Percentiles rank a stretch among this genome's conserved stretches.
phyloP scores from a whole-genome alignment of 2,888 invertebrate species.

The Amphiduros pacificus region DNA sequence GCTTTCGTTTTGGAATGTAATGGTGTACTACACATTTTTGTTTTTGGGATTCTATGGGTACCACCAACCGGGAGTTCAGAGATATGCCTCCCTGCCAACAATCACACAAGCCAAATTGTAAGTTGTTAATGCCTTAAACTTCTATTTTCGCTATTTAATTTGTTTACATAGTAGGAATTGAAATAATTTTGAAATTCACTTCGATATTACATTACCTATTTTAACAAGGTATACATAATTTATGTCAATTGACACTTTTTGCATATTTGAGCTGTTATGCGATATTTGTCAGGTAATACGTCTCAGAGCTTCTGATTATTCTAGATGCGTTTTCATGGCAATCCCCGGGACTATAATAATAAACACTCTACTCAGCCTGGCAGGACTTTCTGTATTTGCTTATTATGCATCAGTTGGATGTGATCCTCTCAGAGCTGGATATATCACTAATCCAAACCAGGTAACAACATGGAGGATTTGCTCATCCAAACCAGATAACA shows the following conservation, averaged over 20 bases:
- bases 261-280: no score
- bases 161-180: background rate
- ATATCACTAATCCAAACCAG: background rate
- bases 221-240: background rate
- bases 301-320: no score
- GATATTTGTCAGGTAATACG: no score
- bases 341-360: no score
- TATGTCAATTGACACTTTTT: no score
- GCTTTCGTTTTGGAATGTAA: background rate
- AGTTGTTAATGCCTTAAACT: no score
- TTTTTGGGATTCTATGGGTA: slow-evolving; percentile 1
- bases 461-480: no score
- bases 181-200: background rate
- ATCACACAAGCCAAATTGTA: background rate
- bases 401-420: background rate
- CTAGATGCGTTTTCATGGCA: no score
- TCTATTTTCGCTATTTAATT: background rate
- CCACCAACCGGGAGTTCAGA: background rate
- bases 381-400: background rate
- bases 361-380: background rate
- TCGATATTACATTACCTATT: no score
- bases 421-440: background rate
- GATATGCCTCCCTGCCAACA: background rate
- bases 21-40: background rate
- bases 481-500: no score